Conservation (phyloP, 1,140 invertebrate genomes). For the Bombus superbus region DNA sequence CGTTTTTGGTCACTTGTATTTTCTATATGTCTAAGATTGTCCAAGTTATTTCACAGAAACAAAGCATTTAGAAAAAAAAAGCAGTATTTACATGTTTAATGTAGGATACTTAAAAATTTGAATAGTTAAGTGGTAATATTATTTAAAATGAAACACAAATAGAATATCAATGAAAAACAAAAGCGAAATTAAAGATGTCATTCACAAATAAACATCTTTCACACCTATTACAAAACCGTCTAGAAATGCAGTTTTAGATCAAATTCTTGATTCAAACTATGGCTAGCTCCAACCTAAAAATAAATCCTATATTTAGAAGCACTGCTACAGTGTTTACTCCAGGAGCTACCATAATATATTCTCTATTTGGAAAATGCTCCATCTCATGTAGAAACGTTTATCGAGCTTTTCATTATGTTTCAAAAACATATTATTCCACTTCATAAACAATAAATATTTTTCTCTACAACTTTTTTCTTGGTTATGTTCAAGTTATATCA, state of each 20-base stretch:
- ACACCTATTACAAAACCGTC: slow-evolving; percentile 61
- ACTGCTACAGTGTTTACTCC: slow-evolving; percentile 46
- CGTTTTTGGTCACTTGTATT: not conserved
- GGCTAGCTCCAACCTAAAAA: slow-evolving; percentile 78
- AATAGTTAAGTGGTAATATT: not conserved
- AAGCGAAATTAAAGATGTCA: not conserved
- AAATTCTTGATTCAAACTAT: slow-evolving; percentile 66
- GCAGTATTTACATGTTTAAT: not conserved
- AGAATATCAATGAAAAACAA: not conserved
- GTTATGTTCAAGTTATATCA: slow-evolving; percentile 58
- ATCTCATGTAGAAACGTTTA: slow-evolving; percentile 42
- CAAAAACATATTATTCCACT: slow-evolving; percentile 48
- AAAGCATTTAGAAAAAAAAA: not conserved
- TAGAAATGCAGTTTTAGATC: slow-evolving; percentile 67
- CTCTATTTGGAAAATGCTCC: slow-evolving; percentile 44
- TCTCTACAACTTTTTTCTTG: slow-evolving; percentile 47
- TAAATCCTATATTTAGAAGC: slow-evolving; percentile 78
- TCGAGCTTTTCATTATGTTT: slow-evolving; percentile 16
- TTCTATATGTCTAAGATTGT: not conserved
- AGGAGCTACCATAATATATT: slow-evolving; percentile 58
- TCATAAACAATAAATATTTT: slow-evolving; percentile 68
- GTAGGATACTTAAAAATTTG: not conserved
- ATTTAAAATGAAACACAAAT: not conserved
- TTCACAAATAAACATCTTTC: slow-evolving; percentile 45
- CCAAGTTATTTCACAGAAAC: not conserved